A percentile compares a stretch with the other conserved stretches of the same genome.
These are phyloP conservation scores for Aleiodes leptofemur DNA, from an alignment of 2,888 invertebrate genomes.

Conservation along the genomic window DNA sequence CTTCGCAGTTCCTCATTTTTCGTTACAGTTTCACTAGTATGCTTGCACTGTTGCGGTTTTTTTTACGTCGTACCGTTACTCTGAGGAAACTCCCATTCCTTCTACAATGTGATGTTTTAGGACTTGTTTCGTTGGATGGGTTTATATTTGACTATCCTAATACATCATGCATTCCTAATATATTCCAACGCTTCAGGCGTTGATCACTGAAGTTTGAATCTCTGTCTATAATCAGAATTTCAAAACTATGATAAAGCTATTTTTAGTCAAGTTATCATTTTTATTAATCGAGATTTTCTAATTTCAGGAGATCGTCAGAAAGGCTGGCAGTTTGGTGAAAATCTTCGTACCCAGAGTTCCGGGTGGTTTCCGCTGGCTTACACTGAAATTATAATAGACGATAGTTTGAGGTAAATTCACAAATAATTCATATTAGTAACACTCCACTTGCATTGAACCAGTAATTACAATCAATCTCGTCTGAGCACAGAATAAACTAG, in stretches of 20 bases:
- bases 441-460: slow-evolving; percentile 20
- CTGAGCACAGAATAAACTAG: neutral
- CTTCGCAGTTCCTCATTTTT: slow-evolving; percentile 13
- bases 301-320: slow-evolving; percentile 87
- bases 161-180: too few relatives aligned
- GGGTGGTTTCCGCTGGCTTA: slow-evolving; percentile 98
- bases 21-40: neutral
- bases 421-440: neutral
- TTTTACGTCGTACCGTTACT: too few relatives aligned
- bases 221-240: too few relatives aligned
- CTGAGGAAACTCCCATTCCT: too few relatives aligned
- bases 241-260: neutral
- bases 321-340: slow-evolving; percentile 98
- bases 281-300: neutral
- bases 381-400: slow-evolving; percentile 87
- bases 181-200: too few relatives aligned
- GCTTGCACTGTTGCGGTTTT: neutral
- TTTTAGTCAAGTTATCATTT: neutral
- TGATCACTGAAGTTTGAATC: too few relatives aligned
- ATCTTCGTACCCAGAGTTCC: slow-evolving; percentile 91
- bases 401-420: slow-evolving; percentile 79
- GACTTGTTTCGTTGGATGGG: too few relatives aligned
- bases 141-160: too few relatives aligned
- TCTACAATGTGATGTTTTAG: too few relatives aligned
- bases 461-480: slow-evolving; percentile 26